Evolutionary conservation across 2,797 vertebrate species (phyloP).

Genomic region (Rhodeus uyekii): DNA sequence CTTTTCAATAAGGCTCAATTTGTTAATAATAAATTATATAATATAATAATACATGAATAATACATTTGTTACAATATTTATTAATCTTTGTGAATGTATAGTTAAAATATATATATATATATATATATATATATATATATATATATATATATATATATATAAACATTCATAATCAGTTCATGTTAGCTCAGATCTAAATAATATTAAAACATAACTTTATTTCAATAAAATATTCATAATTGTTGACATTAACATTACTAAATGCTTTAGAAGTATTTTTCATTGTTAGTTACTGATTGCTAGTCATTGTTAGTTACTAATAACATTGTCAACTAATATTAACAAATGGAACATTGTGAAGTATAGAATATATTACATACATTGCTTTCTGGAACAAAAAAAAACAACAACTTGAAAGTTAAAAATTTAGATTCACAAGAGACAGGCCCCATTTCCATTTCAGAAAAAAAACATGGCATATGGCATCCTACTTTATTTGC

Average conservation of each 20-base stretch:
- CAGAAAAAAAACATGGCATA: background rate
- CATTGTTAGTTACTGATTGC: too few relatives aligned
- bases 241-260: too few relatives aligned
- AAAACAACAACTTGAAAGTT: background rate
- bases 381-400: background rate
- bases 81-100: background rate
- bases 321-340: too few relatives aligned
- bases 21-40: background rate
- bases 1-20: background rate
- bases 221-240: too few relatives aligned
- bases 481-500: background rate
- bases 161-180: too few relatives aligned
- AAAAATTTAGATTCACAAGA: slow-evolving; percentile 16
- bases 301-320: too few relatives aligned
- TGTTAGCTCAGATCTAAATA: background rate
- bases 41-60: background rate
- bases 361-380: background rate
- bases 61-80: background rate
- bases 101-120: background rate
- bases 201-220: too few relatives aligned
- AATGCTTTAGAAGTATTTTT: too few relatives aligned
- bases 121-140: too few relatives aligned
- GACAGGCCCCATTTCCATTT: slow-evolving; percentile 21
- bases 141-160: too few relatives aligned
- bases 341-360: background rate